Conservation (phyloP, 2,888 invertebrate genomes). For the Schrankia costaestrigalis region DNA sequence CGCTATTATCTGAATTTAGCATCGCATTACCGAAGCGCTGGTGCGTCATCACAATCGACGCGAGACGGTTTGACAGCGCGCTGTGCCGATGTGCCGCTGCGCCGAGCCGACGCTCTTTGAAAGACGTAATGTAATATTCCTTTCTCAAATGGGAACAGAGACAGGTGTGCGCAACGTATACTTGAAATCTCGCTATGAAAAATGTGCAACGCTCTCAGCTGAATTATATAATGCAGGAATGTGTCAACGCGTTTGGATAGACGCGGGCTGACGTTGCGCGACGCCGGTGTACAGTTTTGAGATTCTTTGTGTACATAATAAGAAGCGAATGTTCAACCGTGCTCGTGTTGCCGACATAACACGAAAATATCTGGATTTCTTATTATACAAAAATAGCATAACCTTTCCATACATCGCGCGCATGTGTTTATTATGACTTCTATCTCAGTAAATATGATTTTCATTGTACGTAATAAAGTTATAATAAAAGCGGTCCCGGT, state of each 20-base stretch:
- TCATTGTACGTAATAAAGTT: slow-evolving; percentile 71
- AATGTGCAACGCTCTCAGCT: slow-evolving; percentile 56
- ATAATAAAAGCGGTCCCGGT: slow-evolving; percentile 52
- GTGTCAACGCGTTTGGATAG: slow-evolving; percentile 64
- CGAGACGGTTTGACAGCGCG: slow-evolving; percentile 36
- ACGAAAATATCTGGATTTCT: slow-evolving; percentile 37
- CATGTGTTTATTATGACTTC: slow-evolving; percentile 67
- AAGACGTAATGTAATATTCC: slow-evolving; percentile 70
- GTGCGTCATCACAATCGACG: slow-evolving; percentile 37
- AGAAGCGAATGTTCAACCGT: slow-evolving; percentile 56
- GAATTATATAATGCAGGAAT: slow-evolving; percentile 69
- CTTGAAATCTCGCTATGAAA: slow-evolving; percentile 69
- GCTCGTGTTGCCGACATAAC: slow-evolving; percentile 29
- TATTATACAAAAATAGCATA: slow-evolving; percentile 39
- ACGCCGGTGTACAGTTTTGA: slow-evolving; percentile 44
- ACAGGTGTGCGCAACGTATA: slow-evolving; percentile 63
- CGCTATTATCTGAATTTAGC: slow-evolving; percentile 36
- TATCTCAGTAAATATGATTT: slow-evolving; percentile 69
- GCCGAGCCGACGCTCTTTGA: slow-evolving; percentile 42
- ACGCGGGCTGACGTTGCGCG: slow-evolving; percentile 25
- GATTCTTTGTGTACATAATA: slow-evolving; percentile 71
- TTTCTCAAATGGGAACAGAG: slow-evolving; percentile 54
- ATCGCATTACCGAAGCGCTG: slow-evolving; percentile 35
- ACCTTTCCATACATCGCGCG: slow-evolving; percentile 54
- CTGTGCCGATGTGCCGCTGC: slow-evolving; percentile 16